Evolutionary conservation across 2,113 vertebrate species (phyloP).

Genomic region (Empidonax alnorum): DNA sequence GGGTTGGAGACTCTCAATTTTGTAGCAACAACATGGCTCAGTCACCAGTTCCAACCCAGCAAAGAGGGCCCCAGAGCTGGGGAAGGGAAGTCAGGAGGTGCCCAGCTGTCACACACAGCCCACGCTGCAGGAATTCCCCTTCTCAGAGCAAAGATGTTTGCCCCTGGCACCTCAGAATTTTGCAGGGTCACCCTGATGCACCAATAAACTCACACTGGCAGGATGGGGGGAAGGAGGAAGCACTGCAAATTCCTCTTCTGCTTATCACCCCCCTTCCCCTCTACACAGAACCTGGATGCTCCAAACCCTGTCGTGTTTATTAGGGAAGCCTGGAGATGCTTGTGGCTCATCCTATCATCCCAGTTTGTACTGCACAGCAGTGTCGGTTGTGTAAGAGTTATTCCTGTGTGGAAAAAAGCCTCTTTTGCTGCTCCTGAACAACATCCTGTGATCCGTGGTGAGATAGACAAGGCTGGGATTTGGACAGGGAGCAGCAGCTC

Average conservation of each 20-base stretch:
- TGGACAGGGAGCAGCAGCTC: not conserved
- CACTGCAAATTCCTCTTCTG: not conserved
- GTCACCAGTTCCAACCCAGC: not conserved
- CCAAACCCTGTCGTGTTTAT: accelerated
- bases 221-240: not conserved
- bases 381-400: not conserved
- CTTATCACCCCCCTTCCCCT: not conserved
- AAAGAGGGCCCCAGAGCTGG: not conserved
- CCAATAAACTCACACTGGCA: not conserved
- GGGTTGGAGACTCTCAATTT: not conserved
- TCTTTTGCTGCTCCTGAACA: not conserved
- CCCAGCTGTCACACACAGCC: not conserved
- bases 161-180: not conserved
- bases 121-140: not conserved
- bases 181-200: not conserved
- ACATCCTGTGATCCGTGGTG: accelerated
- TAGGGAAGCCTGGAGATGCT: not conserved
- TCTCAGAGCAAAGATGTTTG: not conserved
- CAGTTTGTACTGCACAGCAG: not conserved
- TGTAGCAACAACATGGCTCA: not conserved
- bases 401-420: not conserved
- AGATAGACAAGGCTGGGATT: accelerated
- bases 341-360: not conserved
- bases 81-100: not conserved
- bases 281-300: not conserved